Conservation (phyloP, 2,113 vertebrate genomes). For the Ariopsis seemanni region DNA sequence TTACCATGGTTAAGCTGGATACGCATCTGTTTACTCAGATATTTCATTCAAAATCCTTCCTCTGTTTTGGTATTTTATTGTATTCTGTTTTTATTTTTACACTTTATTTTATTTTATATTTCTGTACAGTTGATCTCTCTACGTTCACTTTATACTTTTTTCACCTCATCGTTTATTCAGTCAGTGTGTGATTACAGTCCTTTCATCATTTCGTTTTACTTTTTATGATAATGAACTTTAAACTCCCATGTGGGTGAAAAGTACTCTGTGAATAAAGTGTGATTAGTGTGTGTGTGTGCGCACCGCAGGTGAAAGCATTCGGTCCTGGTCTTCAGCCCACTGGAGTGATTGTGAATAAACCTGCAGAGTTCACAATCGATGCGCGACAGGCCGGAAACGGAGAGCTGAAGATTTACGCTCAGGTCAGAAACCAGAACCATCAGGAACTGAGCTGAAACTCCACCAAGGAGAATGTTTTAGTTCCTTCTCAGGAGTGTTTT, state of each 20-base stretch:
- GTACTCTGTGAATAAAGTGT: neutral
- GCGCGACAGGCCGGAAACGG: slow-evolving; percentile 84
- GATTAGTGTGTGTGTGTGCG: neutral
- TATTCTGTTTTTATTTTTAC: neutral
- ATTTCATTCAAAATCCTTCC: neutral
- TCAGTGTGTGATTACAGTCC: neutral
- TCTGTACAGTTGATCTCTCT: too few relatives aligned
- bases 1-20: neutral
- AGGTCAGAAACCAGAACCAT: slow-evolving; percentile 73
- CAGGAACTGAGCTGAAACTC: neutral
- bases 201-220: neutral
- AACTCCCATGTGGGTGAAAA: neutral
- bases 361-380: slow-evolving; percentile 88
- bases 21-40: neutral
- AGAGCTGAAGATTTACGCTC: slow-evolving; percentile 88
- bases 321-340: slow-evolving; percentile 87
- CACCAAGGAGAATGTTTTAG: neutral
- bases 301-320: slow-evolving; percentile 84
- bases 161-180: too few relatives aligned
- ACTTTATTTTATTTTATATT: neutral
- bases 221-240: too few relatives aligned
- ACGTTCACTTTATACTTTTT: too few relatives aligned
- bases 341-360: slow-evolving; percentile 85
- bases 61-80: neutral
- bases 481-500: neutral